Conservation (phyloP, 2,888 invertebrate species). For the Schizotus pectinicornis region DNA sequence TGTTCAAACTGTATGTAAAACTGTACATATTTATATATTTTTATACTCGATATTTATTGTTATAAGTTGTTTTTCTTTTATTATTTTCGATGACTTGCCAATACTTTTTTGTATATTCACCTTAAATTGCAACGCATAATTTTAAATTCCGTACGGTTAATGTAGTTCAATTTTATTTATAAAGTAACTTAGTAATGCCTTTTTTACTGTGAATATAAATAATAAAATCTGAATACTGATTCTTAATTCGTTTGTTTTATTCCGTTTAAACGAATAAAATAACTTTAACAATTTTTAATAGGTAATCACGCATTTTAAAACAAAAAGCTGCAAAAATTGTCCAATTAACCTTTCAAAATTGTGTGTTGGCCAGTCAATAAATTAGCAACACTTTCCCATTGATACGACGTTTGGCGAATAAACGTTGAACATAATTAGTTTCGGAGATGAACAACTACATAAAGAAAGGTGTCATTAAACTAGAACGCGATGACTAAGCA, state of each 20-base stretch:
- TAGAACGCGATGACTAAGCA: neutral
- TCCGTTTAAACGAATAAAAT: neutral
- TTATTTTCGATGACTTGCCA: slow-evolving; percentile 35
- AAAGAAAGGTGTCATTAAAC: neutral
- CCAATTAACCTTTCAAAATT: slow-evolving; percentile 1
- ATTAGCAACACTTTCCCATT: slow-evolving; percentile 8
- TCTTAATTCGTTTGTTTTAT: slow-evolving; percentile 27
- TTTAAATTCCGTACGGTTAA: slow-evolving; percentile 16
- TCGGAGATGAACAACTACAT: no score
- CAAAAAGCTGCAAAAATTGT: neutral
- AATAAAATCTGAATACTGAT: slow-evolving; percentile 30
- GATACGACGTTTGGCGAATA: slow-evolving; percentile 2
- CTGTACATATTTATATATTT: slow-evolving; percentile 51
- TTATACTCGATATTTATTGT: slow-evolving; percentile 50
- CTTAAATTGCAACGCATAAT: slow-evolving; percentile 14
- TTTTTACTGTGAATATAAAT: slow-evolving; percentile 38
- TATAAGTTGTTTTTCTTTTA: slow-evolving; percentile 32
- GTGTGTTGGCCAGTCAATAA: neutral
- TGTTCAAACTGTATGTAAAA: slow-evolving; percentile 45
- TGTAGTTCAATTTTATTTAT: slow-evolving; percentile 29
- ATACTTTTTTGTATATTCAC: slow-evolving; percentile 21
- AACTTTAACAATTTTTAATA: neutral
- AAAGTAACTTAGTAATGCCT: slow-evolving; percentile 36
- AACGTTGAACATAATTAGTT: neutral
- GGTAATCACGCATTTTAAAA: no score